Conservation (phyloP, 1,140 invertebrate genomes). For the Bombus cullumanus region DNA sequence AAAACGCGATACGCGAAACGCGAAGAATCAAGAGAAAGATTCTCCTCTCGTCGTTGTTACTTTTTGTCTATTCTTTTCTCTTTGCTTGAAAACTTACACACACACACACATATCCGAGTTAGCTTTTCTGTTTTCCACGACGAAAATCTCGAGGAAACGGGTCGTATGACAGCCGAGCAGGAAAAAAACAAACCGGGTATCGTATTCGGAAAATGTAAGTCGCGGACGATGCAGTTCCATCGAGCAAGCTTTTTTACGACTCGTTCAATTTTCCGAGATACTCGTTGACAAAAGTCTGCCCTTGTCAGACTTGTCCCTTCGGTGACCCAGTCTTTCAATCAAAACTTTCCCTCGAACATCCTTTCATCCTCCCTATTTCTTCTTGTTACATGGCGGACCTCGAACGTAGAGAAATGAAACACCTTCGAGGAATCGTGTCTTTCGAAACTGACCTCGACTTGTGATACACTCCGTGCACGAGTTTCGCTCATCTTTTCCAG, state of each 20-base stretch:
- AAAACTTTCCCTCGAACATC: conserved; percentile 39
- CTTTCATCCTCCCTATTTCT: background rate
- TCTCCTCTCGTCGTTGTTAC: background rate
- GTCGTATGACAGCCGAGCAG: background rate
- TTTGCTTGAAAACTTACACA: background rate
- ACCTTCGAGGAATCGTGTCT: conserved; percentile 2
- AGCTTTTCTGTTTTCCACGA: background rate
- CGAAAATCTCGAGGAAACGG: background rate
- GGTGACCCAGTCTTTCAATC: conserved; percentile 48
- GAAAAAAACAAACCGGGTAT: background rate
- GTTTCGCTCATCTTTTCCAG: no score
- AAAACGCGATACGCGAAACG: background rate
- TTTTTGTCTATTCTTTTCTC: background rate
- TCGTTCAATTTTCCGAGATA: conserved; percentile 29
- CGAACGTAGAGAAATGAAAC: conserved; percentile 1
- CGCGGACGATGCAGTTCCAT: conserved; percentile 20
- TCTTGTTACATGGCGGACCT: background rate
- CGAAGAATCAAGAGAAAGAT: background rate
- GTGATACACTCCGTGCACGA: background rate
- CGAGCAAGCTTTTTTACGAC: conserved; percentile 41
- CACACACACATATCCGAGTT: background rate
- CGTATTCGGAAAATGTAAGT: conserved; percentile 28
- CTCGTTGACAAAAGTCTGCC: conserved; percentile 37
- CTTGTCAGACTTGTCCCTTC: background rate
- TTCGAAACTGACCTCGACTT: background rate